These are phyloP conservation scores for Manacus vitellinus DNA, from an alignment of 2,113 vertebrate species.

Conservation along the genomic window DNA sequence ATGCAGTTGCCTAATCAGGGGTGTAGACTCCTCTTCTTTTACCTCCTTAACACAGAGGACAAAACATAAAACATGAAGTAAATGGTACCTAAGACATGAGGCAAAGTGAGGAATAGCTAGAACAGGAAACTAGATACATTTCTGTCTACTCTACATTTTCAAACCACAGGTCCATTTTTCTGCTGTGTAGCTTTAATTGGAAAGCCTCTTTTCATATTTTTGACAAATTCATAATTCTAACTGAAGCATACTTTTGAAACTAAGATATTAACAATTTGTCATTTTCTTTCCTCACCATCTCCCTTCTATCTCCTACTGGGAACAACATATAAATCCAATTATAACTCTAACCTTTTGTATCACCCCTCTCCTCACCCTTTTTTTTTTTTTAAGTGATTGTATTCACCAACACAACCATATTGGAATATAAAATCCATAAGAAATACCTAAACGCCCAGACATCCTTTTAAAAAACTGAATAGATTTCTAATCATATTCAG, in stretches of 20 bases:
- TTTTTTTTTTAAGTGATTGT: not conserved
- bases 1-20: not conserved
- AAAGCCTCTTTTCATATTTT: not conserved
- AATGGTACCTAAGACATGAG: not conserved
- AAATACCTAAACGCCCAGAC: not conserved
- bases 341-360: not conserved
- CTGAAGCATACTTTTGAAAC: not conserved
- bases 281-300: not conserved
- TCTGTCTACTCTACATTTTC: not conserved
- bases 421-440: not conserved
- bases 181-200: not conserved
- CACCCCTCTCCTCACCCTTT: not conserved
- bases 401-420: not conserved
- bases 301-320: not conserved
- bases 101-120: not conserved
- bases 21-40: not conserved
- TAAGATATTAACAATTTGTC: not conserved
- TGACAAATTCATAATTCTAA: not conserved
- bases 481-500: not conserved
- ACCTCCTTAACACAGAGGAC: not conserved
- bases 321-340: not conserved
- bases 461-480: not conserved
- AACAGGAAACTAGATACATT: not conserved
- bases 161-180: not conserved
- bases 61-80: not conserved